Base-by-base conservation (phyloP, 2,888 invertebrate genomes). In the Caenorhabditis angaria region DNA sequence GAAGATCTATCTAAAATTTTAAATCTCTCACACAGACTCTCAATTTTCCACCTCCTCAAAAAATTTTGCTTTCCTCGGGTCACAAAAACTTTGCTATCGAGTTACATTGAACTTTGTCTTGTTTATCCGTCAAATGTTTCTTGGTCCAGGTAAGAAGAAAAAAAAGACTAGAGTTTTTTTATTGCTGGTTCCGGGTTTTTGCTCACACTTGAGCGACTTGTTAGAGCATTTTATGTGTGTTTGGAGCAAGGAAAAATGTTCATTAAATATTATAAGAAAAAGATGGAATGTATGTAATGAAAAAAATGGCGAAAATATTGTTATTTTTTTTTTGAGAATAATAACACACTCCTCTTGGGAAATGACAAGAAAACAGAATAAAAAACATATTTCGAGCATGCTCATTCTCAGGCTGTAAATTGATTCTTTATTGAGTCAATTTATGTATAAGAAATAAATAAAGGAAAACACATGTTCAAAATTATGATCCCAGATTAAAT, bases 1-100 rank as follows among this genome's bases (percentile, higher is more conserved):
- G 48, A 24, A 41, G 10, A 25, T 61, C 28, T 50, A 24, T 53
- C 35, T 29, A 53, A 61, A 32, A 24, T 32, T 8, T 32, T 10
- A 41, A 41, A 10, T 41, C 41, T 18, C 18, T 41, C 41, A 41
- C 41, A 41, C 41, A 41, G 14, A n/a, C 5, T 41, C 10, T 41
- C 41, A 41, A 12, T 41, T 41, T 41, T 41, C 41, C 41, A 41
- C 41, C 41, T 41, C 41, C 18, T 41, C 41, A 41, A 41, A 41
- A 41, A 41, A 41, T 3, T 18, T 41, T 41, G 10, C 41, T 41
- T 18, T 41, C 18, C 18, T 10, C 32, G 10, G 32, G 41, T 12
- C 41, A 41, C 41, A 41, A 41, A 41, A 41, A 41, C 41, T 41
- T 14, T 41, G 8, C 3, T 41, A 41, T 41, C 41, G 14, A 41